Conservation (phyloP, 2,888 invertebrate genomes). For the Erannis defoliaria region DNA sequence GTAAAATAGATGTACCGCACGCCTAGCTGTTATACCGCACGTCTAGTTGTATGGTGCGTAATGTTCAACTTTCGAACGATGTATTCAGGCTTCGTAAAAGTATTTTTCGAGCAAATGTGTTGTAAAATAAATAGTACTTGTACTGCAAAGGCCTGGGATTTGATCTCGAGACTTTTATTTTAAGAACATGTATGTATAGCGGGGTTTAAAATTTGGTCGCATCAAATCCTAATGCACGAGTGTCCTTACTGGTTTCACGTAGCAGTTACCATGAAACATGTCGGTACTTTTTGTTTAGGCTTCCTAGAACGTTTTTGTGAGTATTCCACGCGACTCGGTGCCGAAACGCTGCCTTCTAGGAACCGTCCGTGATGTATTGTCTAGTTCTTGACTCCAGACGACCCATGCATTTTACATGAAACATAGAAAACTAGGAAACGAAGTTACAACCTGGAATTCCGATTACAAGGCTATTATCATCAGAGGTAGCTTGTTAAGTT, state of each 20-base stretch:
- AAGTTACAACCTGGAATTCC: neutral
- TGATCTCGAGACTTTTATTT: too few relatives aligned
- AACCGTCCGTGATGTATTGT: conserved; percentile 39
- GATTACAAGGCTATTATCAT: neutral
- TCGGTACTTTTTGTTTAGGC: conserved; percentile 40
- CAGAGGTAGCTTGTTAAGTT: too few relatives aligned
- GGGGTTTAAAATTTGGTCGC: too few relatives aligned
- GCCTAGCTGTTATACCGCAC: too few relatives aligned
- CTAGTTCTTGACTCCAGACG: conserved; percentile 16
- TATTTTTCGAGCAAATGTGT: too few relatives aligned
- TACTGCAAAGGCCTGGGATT: too few relatives aligned
- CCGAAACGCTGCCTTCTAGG: conserved; percentile 41
- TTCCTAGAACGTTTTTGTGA: conserved; percentile 49
- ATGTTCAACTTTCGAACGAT: too few relatives aligned
- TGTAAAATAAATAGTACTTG: too few relatives aligned
- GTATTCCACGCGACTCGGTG: conserved; percentile 38
- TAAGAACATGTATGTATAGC: too few relatives aligned
- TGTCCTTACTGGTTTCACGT: conserved; percentile 12
- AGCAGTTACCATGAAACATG: conserved; percentile 18
- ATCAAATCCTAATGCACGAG: neutral
- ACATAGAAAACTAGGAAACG: conserved; percentile 11
- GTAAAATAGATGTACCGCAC: too few relatives aligned
- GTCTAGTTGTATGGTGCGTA: too few relatives aligned
- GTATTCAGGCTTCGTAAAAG: too few relatives aligned
- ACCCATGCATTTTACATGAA: conserved; percentile 35